Base-by-base conservation (phyloP, 2,113 vertebrate genomes). In the Hippocampus comes region DNA sequence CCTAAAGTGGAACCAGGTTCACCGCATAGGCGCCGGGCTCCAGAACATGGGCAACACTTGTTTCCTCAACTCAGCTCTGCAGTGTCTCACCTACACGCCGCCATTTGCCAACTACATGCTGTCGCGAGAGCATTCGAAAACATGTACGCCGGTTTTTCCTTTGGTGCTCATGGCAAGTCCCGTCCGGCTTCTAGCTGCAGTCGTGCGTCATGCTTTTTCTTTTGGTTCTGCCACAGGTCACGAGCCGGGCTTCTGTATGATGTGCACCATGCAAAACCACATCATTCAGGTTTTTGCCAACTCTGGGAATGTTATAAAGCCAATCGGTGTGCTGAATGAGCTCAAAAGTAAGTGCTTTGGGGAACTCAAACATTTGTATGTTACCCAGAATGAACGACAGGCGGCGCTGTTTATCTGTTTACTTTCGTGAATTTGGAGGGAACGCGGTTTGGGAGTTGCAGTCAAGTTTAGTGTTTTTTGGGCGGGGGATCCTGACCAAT, bases 241-340 rank as follows among this genome's bases (percentile, higher is more conserved):
- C 0, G 94, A 94, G 65, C 91, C 95, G 73, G 96, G 94, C 0
- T 98, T 99, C 84, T 99, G 97, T 85, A 98, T 99, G 96, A 96
- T 99, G 96, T 99, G 97, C 70, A 96, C 93, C 0, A 96, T 99
- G 97, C 95, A 99, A 83, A 93, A 95, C 67, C 97, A 99, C 78
- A 91, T 97, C 75, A 96, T 92, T 82, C 95, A 96, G 84, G 96
- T 95, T 46, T 94, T 97, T 73, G 94, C 94, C 66, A 97, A 95
- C 78, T 94, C 96, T 70, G 95, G 93, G 53, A 95, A 94, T 51
- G 94, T 96, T 74, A 95, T 99, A 71, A 99, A 97, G 76, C 97
- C 97, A 1, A 93, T 94, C 2, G 91, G 94, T 61, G 94, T 99
- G 77, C 94, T 98, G 80, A 95, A 95, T 75, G 96, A 98, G 82